phyloP scores from a whole-genome alignment of 2,888 invertebrate species.

The Lissonota sp. region DNA sequence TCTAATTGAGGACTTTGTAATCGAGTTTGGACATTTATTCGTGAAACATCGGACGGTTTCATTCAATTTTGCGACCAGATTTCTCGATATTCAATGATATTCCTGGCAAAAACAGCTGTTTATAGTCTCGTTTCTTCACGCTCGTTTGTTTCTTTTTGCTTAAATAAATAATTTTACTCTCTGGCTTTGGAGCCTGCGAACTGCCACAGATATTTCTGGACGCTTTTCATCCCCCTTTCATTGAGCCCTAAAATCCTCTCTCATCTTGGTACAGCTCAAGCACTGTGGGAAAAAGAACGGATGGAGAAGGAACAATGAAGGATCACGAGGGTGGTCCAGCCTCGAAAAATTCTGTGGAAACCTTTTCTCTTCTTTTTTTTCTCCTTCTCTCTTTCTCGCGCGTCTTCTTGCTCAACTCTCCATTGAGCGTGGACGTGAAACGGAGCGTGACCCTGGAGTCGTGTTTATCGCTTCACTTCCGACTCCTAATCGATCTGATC shows the following conservation, averaged over 20 bases:
- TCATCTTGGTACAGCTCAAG: constrained; percentile 20
- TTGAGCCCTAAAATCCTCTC: constrained; percentile 14
- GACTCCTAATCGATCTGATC: constrained; percentile 74
- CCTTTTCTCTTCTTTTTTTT: background rate
- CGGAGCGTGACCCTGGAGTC: constrained; percentile 72
- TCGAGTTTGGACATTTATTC: background rate
- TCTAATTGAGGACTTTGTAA: background rate
- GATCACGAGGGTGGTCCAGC: constrained; percentile 40
- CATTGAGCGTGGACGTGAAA: constrained; percentile 64
- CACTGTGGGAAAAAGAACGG: constrained; percentile 32
- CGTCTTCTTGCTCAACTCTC: background rate
- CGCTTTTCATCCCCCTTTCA: background rate
- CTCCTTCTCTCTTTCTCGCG: background rate
- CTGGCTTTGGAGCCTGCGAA: background rate
- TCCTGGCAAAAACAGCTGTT: background rate
- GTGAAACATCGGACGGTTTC: too few species aligned
- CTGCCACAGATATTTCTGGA: background rate
- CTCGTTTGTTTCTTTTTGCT: background rate
- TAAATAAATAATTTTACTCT: background rate
- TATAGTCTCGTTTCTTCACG: background rate
- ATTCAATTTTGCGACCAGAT: too few species aligned
- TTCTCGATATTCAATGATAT: too few species aligned
- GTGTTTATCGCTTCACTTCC: constrained; percentile 74
- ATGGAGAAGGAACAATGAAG: constrained; percentile 19
- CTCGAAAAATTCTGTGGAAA: constrained; percentile 32